A percentile compares a stretch with the other conserved stretches of the same genome.
Evolutionary conservation across 2,113 vertebrate species (phyloP).

Genomic region (Smithornis capensis): DNA sequence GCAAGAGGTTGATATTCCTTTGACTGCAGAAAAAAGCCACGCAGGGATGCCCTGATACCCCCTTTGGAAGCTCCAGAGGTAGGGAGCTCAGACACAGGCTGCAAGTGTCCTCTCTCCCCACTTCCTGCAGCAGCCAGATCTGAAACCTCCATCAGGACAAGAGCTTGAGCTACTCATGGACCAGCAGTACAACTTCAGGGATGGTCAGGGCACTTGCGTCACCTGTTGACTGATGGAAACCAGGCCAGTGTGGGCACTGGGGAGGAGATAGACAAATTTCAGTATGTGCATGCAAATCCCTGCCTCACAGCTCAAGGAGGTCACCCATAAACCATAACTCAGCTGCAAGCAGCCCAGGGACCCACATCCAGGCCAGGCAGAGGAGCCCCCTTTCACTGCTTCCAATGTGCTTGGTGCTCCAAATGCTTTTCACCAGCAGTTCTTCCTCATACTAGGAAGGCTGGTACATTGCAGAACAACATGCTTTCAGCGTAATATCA

Average conservation of each 20-base stretch:
- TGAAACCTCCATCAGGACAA: neutral
- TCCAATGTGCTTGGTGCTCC: neutral
- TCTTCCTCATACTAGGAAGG: neutral
- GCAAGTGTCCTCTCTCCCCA: neutral
- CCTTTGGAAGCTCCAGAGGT: neutral
- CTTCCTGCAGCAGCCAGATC: neutral
- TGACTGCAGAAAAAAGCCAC: neutral
- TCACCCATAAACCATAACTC: neutral
- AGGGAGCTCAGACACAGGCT: neutral
- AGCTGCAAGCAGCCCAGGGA: neutral
- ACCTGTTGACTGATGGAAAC: neutral
- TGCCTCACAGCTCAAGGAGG: neutral
- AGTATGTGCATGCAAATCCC: neutral
- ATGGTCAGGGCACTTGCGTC: neutral
- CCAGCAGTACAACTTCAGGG: neutral
- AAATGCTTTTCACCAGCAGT: neutral
- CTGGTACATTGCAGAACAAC: neutral
- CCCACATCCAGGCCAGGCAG: neutral
- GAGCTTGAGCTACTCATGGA: fast-evolving
- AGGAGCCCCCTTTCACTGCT: neutral
- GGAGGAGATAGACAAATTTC: neutral
- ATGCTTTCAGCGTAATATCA: neutral
- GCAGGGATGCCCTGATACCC: neutral
- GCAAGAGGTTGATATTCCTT: neutral
- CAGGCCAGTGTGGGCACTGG: neutral